Percentiles rank a stretch among this genome's conserved stretches.
Evolutionary conservation across 2,888 invertebrate genomes (phyloP).

Genomic region (Malacosoma neustria): DNA sequence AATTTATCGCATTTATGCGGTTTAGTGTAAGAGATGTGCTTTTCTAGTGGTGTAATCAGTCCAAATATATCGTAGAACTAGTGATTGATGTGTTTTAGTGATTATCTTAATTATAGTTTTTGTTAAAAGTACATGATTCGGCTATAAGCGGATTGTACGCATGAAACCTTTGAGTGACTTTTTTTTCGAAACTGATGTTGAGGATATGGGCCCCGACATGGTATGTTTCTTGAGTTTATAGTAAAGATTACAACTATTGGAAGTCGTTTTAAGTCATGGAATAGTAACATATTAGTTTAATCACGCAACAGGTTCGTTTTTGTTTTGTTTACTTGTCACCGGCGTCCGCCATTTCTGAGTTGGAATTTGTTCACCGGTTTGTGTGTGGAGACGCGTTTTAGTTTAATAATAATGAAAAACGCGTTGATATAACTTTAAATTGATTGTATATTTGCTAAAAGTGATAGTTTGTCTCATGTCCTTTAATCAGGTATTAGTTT

Average conservation of each 20-base stretch:
- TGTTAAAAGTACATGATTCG: constrained; percentile 52
- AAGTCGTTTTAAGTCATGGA: constrained; percentile 61
- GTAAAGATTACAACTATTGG: constrained; percentile 26
- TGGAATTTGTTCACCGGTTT: constrained; percentile 63
- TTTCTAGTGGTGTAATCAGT: constrained; percentile 29
- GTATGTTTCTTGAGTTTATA: constrained; percentile 63
- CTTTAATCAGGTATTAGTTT: neutral
- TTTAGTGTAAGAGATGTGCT: constrained; percentile 48
- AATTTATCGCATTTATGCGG: constrained; percentile 32
- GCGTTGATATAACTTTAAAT: neutral
- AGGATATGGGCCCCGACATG: constrained; percentile 89
- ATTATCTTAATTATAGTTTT: constrained; percentile 39
- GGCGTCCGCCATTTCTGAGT: constrained; percentile 75
- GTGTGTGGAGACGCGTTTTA: constrained; percentile 10
- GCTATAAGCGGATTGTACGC: constrained; percentile 67
- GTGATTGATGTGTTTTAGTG: constrained; percentile 38
- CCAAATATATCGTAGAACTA: constrained; percentile 25
- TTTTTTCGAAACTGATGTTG: constrained; percentile 83
- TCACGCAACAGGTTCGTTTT: constrained; percentile 76
- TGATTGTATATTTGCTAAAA: neutral
- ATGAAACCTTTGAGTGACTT: constrained; percentile 82
- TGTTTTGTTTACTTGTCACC: constrained; percentile 77
- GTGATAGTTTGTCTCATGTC: neutral
- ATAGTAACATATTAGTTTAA: constrained; percentile 39
- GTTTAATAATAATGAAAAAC: constrained; percentile 1